Evolutionary conservation across 2,888 invertebrate genomes (phyloP), one percentile per base, ranked within the genome.

Genomic region (Lysandra coridon): DNA sequence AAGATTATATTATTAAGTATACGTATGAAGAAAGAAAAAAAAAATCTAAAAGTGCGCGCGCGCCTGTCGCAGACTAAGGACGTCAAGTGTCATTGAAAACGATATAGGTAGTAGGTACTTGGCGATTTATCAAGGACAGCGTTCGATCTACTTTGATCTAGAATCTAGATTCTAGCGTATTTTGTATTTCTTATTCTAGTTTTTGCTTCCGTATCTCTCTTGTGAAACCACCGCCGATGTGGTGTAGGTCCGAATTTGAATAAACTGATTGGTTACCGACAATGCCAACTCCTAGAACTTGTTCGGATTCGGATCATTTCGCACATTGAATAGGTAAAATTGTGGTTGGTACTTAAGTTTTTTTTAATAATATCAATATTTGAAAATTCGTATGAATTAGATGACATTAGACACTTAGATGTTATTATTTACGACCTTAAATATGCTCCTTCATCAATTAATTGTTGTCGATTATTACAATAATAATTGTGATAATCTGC

Each of bases 1-100:
- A 49, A 49, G 4, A 49, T 49, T 0, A 23, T 23, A 23, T 44
- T 44, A 44, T 44, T 49, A n/a, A n/a, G n/a, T n/a, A 10, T 49
- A 40, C 6, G 53, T 53, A 53, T 14, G 12, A 53, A 14, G 53
- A 53, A 49, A 49, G 12, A 49, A 53, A 53, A 53, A 53, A 53
- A 12, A 23, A 23, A 5, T 78, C 49, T 73, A 57, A 73, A 60
- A 14, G 33, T 76, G 76, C 40, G 57, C 57, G 57, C 33, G 82
- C 79, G 80, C 77, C 78, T 78, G 79, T 78, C 79, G 14, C 75
- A 76, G 40, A n/a, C 23, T 82, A 84, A 84, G 84, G 84, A 79
- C 81, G 83, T 80, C 82, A 82, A 80, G 82, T 81, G 83, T 83
- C 83, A 83, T 80, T 79, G 81, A 81, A 82, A 78, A 79, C 78